Conservation (phyloP, 2,888 invertebrate genomes). For the Cantharis flavilabris region DNA sequence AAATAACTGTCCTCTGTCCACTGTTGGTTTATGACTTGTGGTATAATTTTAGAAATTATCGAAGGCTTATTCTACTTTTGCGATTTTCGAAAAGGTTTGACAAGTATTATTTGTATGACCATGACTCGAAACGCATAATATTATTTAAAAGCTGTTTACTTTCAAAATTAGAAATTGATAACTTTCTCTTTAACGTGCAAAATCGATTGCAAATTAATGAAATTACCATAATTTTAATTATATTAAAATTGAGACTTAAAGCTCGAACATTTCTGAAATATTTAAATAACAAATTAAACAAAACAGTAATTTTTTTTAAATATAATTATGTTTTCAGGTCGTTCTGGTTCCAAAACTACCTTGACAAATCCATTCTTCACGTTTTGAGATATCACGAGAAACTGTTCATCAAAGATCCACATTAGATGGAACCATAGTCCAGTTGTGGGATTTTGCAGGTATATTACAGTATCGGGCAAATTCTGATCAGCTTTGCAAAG, state of each 20-base stretch:
- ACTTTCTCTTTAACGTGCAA: not conserved
- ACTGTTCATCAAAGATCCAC: too few species aligned
- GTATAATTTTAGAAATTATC: not conserved
- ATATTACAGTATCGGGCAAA: too few species aligned
- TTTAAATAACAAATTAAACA: not conserved
- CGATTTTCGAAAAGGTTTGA: not conserved
- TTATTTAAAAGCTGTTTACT: not conserved
- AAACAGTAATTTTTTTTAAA: not conserved
- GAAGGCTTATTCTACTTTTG: not conserved
- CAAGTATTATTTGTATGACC: not conserved
- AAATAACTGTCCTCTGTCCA: not conserved
- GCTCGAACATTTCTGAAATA: not conserved
- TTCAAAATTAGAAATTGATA: constrained; percentile 3
- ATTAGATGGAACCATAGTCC: too few species aligned
- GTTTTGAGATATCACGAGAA: too few species aligned
- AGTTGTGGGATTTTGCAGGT: too few species aligned
- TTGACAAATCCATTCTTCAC: too few species aligned
- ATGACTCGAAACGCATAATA: not conserved
- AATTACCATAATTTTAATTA: not conserved
- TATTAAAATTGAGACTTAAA: not conserved
- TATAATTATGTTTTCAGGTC: not conserved
- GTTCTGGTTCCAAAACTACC: not conserved
- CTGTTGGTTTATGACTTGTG: not conserved
- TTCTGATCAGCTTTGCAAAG: too few species aligned
- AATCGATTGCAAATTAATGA: not conserved